A percentile compares a stretch with the other conserved stretches of the same genome.
phyloP scores from a whole-genome alignment of 2,113 vertebrate genomes.

The Oncorhynchus kisutch region DNA sequence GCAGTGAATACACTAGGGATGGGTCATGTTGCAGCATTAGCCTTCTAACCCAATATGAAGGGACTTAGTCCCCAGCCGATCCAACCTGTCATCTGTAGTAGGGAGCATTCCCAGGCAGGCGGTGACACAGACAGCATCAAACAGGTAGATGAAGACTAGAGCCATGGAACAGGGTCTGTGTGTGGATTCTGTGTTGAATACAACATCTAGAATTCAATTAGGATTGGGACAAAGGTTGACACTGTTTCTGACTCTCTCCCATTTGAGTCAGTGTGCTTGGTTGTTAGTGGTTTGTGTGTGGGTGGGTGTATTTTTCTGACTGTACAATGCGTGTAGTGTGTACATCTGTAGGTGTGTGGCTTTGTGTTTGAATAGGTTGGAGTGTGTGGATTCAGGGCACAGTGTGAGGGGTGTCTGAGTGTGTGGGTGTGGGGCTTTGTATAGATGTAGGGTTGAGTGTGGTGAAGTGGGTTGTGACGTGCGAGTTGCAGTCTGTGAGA shows the following conservation, averaged over 20 bases:
- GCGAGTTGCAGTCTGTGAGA: neutral
- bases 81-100: constrained; percentile 65
- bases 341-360: neutral
- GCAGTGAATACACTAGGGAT: constrained; percentile 1
- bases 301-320: neutral
- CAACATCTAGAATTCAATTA: neutral
- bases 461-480: neutral
- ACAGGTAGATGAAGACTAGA: constrained; percentile 22
- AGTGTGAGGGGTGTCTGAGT: neutral
- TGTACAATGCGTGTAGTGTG: neutral
- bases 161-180: neutral
- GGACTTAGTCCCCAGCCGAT: constrained; percentile 45
- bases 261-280: neutral
- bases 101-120: constrained; percentile 47
- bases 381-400: neutral
- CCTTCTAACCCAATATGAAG: constrained; percentile 36
- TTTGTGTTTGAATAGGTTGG: neutral
- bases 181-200: neutral
- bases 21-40: constrained; percentile 32
- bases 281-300: neutral
- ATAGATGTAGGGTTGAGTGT: neutral
- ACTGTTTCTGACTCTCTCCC: neutral
- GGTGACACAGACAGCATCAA: constrained; percentile 26
- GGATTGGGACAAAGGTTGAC: neutral
- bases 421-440: neutral